Conservation (phyloP, 2,113 vertebrate genomes). For the Camelus dromedarius region DNA sequence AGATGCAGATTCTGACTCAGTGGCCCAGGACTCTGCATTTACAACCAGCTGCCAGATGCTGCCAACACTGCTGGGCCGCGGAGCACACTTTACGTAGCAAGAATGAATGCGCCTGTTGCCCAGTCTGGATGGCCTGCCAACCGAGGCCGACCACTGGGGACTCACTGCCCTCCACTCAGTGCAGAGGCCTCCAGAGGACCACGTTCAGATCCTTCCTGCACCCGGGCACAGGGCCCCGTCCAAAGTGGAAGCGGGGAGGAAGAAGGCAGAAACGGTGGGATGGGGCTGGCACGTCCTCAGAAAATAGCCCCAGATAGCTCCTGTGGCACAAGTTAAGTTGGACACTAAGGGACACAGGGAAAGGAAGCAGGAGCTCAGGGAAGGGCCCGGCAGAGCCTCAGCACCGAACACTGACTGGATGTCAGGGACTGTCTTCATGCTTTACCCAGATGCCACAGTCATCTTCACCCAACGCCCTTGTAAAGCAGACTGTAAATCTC, state of each 20-base stretch:
- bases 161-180: background rate
- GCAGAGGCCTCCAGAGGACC: background rate
- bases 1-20: background rate
- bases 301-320: background rate
- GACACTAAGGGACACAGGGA: background rate
- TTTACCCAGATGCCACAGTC: background rate
- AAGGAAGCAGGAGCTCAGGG: background rate
- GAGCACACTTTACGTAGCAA: background rate
- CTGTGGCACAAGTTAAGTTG: background rate
- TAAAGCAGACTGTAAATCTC: background rate
- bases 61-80: rapidly evolving
- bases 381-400: background rate
- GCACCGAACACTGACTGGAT: background rate
- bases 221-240: background rate
- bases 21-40: background rate
- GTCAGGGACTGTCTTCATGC: background rate
- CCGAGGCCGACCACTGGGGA: background rate
- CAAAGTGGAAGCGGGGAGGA: background rate
- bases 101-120: no score
- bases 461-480: background rate
- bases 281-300: background rate
- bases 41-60: background rate
- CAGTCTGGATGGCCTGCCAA: background rate
- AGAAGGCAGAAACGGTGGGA: background rate
- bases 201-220: background rate